phyloP scores from a whole-genome alignment of 2,113 vertebrate genomes.

The Actenoides hombroni region DNA sequence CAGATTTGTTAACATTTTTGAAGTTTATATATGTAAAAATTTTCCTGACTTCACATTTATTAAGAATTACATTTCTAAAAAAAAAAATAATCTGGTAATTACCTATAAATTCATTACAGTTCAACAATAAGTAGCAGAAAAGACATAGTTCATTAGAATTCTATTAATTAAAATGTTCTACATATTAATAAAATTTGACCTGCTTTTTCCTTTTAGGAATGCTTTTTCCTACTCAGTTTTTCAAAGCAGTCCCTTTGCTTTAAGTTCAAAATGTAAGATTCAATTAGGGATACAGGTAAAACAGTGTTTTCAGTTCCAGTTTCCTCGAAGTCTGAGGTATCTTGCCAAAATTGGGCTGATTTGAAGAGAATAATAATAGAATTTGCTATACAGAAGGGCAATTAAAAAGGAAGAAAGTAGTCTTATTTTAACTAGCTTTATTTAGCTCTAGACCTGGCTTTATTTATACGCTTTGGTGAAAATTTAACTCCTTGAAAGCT shows the following conservation, averaged over 20 bases:
- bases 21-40: background rate
- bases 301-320: background rate
- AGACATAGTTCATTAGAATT: background rate
- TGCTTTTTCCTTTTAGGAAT: background rate
- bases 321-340: background rate
- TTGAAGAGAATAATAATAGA: background rate
- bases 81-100: background rate
- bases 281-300: background rate
- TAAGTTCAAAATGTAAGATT: background rate
- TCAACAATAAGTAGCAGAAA: background rate
- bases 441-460: background rate
- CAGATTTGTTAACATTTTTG: background rate
- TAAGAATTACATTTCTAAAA: background rate
- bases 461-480: background rate
- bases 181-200: constrained; percentile 12
- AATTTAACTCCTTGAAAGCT: background rate
- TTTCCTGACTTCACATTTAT: background rate
- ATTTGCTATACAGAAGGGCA: background rate
- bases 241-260: background rate
- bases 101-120: background rate
- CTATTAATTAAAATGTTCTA: constrained; percentile 6
- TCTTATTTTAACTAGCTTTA: background rate
- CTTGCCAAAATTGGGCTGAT: background rate
- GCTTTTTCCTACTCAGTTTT: background rate
- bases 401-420: background rate